A percentile compares a stretch with the other conserved stretches of the same genome.
Evolutionary conservation across 2,888 invertebrate genomes (phyloP).

Genomic region (Theretra japonica): DNA sequence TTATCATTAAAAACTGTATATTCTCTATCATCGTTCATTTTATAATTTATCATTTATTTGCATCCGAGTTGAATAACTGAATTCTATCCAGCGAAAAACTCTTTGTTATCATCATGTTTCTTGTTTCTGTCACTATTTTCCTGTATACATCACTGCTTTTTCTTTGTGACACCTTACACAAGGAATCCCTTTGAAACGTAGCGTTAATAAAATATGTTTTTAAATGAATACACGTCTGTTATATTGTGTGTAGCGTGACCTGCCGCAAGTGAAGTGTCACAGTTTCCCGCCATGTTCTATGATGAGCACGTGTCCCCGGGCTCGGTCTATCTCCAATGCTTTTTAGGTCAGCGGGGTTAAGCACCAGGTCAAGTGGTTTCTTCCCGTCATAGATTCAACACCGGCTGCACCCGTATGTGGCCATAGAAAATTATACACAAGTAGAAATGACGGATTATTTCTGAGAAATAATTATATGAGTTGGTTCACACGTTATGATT

Average conservation of each 20-base stretch:
- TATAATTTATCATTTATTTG: too few relatives aligned
- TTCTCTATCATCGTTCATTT: neutral
- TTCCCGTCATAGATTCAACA: conserved; percentile 23
- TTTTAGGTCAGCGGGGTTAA: conserved; percentile 27
- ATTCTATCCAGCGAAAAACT: neutral
- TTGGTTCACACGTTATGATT: too few relatives aligned
- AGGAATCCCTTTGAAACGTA: neutral
- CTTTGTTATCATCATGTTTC: too few relatives aligned
- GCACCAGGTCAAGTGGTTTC: conserved; percentile 25
- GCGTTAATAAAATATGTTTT: neutral
- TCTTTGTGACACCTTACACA: neutral
- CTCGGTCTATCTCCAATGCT: conserved; percentile 12
- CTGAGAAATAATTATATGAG: too few relatives aligned
- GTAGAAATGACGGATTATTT: neutral
- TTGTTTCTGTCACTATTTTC: neutral
- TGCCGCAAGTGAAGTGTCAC: neutral
- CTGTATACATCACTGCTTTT: too few relatives aligned
- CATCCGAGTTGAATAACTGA: too few relatives aligned
- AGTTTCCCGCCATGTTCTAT: neutral
- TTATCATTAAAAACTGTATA: neutral
- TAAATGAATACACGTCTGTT: neutral
- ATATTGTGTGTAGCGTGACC: neutral
- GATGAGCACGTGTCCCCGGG: conserved; percentile 16
- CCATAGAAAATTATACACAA: neutral
- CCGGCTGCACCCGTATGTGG: neutral